These are phyloP conservation scores for Catalaphyllia jardinei DNA, from an alignment of 64 coral and sea anemone genomes.

Conservation along the genomic window DNA sequence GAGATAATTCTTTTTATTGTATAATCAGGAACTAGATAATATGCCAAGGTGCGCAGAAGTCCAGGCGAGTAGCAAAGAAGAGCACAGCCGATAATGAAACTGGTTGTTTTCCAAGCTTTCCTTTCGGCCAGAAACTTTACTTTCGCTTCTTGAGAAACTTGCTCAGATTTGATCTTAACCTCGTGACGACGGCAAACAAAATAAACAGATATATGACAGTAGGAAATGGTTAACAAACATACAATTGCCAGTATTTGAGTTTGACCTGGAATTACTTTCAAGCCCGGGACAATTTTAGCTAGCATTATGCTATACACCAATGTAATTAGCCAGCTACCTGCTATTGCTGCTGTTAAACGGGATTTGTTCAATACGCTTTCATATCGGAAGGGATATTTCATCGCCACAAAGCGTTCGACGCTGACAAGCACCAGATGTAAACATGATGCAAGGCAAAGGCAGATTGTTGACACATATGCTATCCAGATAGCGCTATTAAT, in stretches of 20 bases:
- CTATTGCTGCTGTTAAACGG: too few species aligned
- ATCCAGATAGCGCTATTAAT: too few species aligned
- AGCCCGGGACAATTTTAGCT: not conserved
- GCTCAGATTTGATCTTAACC: not conserved
- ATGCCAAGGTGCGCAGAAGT: too few species aligned
- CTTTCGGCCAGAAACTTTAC: not conserved
- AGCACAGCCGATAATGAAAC: not conserved
- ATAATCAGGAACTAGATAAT: too few species aligned
- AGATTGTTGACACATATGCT: too few species aligned
- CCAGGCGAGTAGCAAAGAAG: not conserved
- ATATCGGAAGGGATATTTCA: not conserved
- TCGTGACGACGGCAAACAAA: conserved; percentile 7
- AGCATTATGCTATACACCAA: not conserved
- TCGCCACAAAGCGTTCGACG: not conserved
- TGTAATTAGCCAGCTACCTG: too few species aligned
- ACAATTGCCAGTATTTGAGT: not conserved
- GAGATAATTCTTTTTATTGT: too few species aligned
- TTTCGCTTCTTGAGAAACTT: not conserved
- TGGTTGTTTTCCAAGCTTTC: conserved; percentile 13
- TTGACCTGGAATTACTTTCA: too few species aligned
- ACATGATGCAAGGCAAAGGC: too few species aligned
- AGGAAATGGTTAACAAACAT: not conserved
- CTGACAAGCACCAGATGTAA: not conserved
- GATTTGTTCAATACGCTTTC: too few species aligned
- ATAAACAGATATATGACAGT: not conserved